Evolutionary conservation across 2,888 invertebrate species (phyloP).

Genomic region (Apodemia zela): DNA sequence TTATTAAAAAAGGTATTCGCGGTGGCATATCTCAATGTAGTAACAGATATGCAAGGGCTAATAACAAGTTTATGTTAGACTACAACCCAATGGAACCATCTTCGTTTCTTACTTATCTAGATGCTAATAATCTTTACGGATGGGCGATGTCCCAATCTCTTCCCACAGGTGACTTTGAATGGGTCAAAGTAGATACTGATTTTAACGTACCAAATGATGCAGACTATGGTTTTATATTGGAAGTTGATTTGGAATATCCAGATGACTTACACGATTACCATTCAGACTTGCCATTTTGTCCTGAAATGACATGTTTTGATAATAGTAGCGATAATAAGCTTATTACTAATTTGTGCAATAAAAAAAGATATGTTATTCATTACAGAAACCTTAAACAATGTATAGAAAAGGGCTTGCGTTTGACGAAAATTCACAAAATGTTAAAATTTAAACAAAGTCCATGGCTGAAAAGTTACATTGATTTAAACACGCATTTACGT

Average conservation of each 20-base stretch:
- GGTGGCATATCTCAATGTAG: conserved; percentile 34
- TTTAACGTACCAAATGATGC: conserved; percentile 9
- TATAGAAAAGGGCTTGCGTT: neutral
- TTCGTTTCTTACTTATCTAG: conserved; percentile 33
- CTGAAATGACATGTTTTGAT: conserved; percentile 27
- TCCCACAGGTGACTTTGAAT: conserved; percentile 38
- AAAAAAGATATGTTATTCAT: conserved; percentile 11
- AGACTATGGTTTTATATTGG: conserved; percentile 32
- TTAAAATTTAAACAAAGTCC: conserved; percentile 11
- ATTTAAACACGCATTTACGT: conserved; percentile 6
- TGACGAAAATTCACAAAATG: neutral
- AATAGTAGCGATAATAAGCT: conserved; percentile 23
- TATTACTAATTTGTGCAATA: conserved; percentile 24
- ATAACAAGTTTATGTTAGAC: conserved; percentile 38
- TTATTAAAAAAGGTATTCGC: conserved; percentile 31
- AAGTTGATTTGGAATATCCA: conserved; percentile 23
- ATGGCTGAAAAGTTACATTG: conserved; percentile 12
- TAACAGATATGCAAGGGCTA: conserved; percentile 39
- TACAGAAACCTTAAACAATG: conserved; percentile 16
- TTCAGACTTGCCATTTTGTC: conserved; percentile 35
- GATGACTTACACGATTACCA: conserved; percentile 36
- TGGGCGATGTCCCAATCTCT: conserved; percentile 29
- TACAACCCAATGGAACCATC: conserved; percentile 32
- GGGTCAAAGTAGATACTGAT: conserved; percentile 32
- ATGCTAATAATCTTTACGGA: no score